phyloP scores from a whole-genome alignment of 2,113 vertebrate genomes.

The Apistogramma diplotaenia region DNA sequence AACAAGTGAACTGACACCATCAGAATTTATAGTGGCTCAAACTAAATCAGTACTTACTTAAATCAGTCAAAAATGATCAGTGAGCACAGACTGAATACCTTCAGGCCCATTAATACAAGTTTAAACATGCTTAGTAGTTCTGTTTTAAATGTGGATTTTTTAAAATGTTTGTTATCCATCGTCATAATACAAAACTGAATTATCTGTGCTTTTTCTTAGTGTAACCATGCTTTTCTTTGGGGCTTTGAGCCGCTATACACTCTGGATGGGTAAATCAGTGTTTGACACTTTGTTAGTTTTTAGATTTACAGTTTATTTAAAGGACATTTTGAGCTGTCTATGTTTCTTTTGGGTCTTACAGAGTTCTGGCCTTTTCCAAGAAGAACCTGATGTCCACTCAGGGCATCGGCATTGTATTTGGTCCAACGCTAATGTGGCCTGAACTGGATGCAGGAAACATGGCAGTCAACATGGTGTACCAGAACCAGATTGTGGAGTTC shows the following conservation, averaged over 20 bases:
- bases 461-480: conserved; percentile 93
- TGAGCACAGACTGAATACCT: not conserved
- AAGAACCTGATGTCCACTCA: conserved; percentile 95
- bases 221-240: not conserved
- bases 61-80: not conserved
- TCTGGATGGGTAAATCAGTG: not conserved
- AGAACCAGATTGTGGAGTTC: conserved; percentile 94
- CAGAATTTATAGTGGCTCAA: not conserved
- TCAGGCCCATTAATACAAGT: not conserved
- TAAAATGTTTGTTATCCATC: not conserved
- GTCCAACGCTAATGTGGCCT: conserved; percentile 92
- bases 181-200: not conserved
- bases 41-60: not conserved
- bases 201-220: no score
- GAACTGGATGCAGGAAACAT: conserved; percentile 88
- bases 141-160: not conserved
- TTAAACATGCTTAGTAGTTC: not conserved
- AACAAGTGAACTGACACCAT: not conserved
- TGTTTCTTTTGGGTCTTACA: conserved; percentile 60
- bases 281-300: not conserved
- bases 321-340: not conserved
- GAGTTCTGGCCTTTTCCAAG: conserved; percentile 84
- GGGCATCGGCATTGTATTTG: conserved; percentile 93
- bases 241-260: not conserved
- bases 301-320: not conserved